phyloP scores from a whole-genome alignment of 2,113 vertebrate genomes.

The Paramormyrops kingsleyae region DNA sequence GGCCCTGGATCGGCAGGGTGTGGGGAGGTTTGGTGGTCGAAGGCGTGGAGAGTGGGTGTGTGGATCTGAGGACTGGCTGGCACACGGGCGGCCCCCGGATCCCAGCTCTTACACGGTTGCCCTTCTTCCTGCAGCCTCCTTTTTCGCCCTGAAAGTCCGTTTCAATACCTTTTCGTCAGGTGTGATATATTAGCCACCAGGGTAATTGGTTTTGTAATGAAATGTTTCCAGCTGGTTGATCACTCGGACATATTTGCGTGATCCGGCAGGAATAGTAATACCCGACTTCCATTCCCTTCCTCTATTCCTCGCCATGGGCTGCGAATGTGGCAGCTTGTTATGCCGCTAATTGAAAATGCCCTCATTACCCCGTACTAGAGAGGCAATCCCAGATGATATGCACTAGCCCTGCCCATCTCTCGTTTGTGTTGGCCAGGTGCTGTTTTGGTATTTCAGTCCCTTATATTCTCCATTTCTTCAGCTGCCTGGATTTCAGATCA shows the following conservation, averaged over 20 bases:
- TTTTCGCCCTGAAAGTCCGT: constrained; percentile 38
- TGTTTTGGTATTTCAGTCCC: not conserved
- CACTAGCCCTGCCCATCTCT: constrained; percentile 19
- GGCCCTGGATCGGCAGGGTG: not conserved
- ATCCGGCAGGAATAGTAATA: constrained; percentile 58
- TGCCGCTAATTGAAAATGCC: constrained; percentile 35
- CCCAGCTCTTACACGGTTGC: not conserved
- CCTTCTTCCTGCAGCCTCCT: constrained; percentile 22
- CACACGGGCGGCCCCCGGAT: not conserved
- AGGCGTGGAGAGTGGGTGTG: no score
- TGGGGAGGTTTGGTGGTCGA: not conserved
- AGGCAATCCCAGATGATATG: not conserved
- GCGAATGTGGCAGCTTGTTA: constrained; percentile 26
- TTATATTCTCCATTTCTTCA: not conserved
- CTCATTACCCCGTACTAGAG: constrained; percentile 15
- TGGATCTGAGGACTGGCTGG: not conserved
- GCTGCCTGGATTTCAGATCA: not conserved
- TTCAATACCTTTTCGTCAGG: constrained; percentile 45
- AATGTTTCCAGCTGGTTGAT: constrained; percentile 63
- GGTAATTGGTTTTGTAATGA: constrained; percentile 73
- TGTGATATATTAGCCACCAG: constrained; percentile 56
- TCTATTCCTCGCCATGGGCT: not conserved
- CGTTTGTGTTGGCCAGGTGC: not conserved
- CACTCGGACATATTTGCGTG: constrained; percentile 56
- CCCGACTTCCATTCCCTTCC: constrained; percentile 33